A percentile compares a stretch with the other conserved stretches of the same genome.
Conservation (phyloP, 2,113 vertebrate species). For the Panthera tigris region DNA sequence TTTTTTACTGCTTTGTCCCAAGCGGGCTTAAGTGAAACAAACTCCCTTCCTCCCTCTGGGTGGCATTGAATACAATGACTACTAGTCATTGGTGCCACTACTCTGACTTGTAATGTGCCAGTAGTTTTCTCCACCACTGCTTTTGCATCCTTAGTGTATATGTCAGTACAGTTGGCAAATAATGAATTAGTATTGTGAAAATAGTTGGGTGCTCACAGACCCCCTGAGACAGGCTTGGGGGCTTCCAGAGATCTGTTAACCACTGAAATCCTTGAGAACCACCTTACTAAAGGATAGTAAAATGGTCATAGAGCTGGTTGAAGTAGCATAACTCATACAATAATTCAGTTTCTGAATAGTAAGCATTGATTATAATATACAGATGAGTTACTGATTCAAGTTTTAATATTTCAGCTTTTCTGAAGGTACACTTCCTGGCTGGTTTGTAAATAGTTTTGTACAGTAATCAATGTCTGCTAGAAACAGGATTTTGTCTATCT, state of each 20-base stretch:
- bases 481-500: not conserved
- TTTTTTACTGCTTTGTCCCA: constrained; percentile 3
- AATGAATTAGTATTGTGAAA: not conserved
- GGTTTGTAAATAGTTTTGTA: constrained; percentile 18
- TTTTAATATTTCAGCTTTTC: constrained; percentile 19
- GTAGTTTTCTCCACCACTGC: not conserved
- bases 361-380: constrained; percentile 6
- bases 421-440: not conserved
- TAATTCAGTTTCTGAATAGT: constrained; percentile 20
- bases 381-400: not conserved
- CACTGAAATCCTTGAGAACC: not conserved
- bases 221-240: not conserved
- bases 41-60: not conserved
- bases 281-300: not conserved
- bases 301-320: not conserved
- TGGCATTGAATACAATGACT: not conserved
- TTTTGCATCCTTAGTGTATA: not conserved
- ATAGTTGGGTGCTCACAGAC: not conserved
- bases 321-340: not conserved
- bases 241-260: not conserved
- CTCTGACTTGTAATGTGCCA: not conserved
- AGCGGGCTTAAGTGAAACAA: not conserved
- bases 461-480: not conserved
- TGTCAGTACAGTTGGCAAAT: not conserved
- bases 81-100: not conserved